These are phyloP conservation scores for Troilus luridus DNA, from an alignment of 2,888 invertebrate species.

Conservation along the genomic window DNA sequence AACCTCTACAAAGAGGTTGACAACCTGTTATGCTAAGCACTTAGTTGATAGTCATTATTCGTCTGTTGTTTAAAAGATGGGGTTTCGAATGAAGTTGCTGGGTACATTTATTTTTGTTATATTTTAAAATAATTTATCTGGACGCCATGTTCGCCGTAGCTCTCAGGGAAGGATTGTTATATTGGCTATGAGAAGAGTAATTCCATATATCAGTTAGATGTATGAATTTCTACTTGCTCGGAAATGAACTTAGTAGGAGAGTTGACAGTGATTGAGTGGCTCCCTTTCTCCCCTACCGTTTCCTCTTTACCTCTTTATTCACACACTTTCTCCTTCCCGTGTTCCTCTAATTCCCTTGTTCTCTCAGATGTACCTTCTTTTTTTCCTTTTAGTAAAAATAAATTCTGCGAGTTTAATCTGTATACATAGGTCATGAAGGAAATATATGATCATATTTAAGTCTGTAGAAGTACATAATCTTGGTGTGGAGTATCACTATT, in stretches of 20 bases:
- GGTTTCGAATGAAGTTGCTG: no score
- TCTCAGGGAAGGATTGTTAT: background rate
- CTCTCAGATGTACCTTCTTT: background rate
- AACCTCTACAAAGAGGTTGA: no score
- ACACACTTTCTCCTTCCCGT: background rate
- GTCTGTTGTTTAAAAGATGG: no score
- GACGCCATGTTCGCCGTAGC: background rate
- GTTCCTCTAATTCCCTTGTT: conserved; percentile 2
- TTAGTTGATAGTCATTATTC: no score
- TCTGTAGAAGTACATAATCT: background rate
- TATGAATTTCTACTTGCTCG: conserved; percentile 27
- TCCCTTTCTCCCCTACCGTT: background rate
- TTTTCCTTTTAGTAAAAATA: background rate
- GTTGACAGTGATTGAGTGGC: conserved; percentile 25
- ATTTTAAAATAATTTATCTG: background rate
- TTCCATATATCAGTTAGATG: conserved; percentile 43
- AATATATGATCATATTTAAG: background rate
- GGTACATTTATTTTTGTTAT: background rate
- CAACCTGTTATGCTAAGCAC: no score
- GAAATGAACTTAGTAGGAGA: conserved; percentile 11
- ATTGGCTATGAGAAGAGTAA: conserved; percentile 6
- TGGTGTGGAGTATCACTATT: background rate
- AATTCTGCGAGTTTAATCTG: background rate
- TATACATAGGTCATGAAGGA: background rate
- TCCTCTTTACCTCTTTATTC: background rate